phyloP scores from a whole-genome alignment of 2,888 invertebrate species.

The Acleris emargana region DNA sequence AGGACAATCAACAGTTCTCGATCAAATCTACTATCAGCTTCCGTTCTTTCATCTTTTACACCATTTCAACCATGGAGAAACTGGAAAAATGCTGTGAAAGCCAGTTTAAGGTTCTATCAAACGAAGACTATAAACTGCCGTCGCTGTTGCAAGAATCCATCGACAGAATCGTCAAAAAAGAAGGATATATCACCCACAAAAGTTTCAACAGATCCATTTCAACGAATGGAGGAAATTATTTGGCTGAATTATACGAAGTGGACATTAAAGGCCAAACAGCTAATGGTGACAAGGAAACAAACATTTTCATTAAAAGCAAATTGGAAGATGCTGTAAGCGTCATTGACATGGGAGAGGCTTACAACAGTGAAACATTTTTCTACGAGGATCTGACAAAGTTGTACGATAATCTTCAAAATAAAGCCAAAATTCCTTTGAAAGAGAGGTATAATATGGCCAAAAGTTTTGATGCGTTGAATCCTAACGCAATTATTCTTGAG shows the following conservation, averaged over 20 bases:
- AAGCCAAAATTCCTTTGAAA: slow-evolving; percentile 38
- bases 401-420: slow-evolving; percentile 45
- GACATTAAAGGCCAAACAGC: slow-evolving; percentile 16
- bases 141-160: slow-evolving; percentile 12
- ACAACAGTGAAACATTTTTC: slow-evolving; percentile 36
- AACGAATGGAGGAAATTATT: slow-evolving; percentile 21
- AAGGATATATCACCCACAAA: slow-evolving; percentile 7
- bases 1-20: background rate
- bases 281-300: slow-evolving; percentile 18
- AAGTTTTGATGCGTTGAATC: slow-evolving; percentile 40
- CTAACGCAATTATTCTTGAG: slow-evolving; percentile 47
- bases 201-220: slow-evolving; percentile 5
- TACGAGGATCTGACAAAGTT: slow-evolving; percentile 48
- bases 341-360: slow-evolving; percentile 45
- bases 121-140: background rate
- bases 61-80: background rate
- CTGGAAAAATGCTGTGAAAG: background rate
- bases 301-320: slow-evolving; percentile 36
- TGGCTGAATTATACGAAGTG: slow-evolving; percentile 22
- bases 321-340: slow-evolving; percentile 46
- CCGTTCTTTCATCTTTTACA: background rate
- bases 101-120: background rate
- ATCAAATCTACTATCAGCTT: background rate
- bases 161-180: slow-evolving; percentile 4
- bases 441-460: slow-evolving; percentile 43